Evolutionary conservation across 2,888 invertebrate species (phyloP), one percentile per base, ranked within the genome.

Genomic region (Sphaerolaimus hirsutus): DNA sequence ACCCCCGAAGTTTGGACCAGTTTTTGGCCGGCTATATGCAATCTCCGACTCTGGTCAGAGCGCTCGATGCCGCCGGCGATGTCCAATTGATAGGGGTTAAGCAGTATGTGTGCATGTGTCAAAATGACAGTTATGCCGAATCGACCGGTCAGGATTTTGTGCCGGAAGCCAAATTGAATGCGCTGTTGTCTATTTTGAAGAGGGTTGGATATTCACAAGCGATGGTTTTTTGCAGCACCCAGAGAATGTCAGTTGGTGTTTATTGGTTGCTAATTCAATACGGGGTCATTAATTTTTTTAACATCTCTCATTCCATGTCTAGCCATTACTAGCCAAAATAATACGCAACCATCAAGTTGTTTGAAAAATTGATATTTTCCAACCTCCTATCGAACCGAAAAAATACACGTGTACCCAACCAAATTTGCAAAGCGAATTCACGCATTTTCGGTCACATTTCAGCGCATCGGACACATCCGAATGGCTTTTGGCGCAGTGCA

Each of bases 171-270:
- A n/a, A n/a, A n/a, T 17, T 50, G 26, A 45, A 59, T 27, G 53
- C 54, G 24, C 55, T 70, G 21, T 46, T 61, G 1, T 50, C 58
- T 14, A 73, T 91, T 46, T 70, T 93, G 45, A 69, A 74, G 1
- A 71, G 71, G 48, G 69, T 79, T 45, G 69, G 75, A 21, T 93
- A 84, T 62, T 79, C 79, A 46, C 93, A 97, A 64, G 81, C 82
- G 60, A 68, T 97, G 7, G 74, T 91, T 43, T 97, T 93, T 67
- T 78, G 81, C 48, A 84, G 83, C 64, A 80, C 78, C 57, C 81
- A 84, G 65, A 74, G 75, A 2, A 69, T 72, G 75, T 75, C 62
- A 56, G 57, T 53, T n/a, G n/a, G n/a, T n/a, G n/a, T n/a, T n/a
- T n/a, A n/a, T n/a, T n/a, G n/a, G n/a, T n/a, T n/a, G n/a, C n/a